Evolutionary conservation across 2,113 vertebrate species (phyloP).

Genomic region (Cichladusa arquata): DNA sequence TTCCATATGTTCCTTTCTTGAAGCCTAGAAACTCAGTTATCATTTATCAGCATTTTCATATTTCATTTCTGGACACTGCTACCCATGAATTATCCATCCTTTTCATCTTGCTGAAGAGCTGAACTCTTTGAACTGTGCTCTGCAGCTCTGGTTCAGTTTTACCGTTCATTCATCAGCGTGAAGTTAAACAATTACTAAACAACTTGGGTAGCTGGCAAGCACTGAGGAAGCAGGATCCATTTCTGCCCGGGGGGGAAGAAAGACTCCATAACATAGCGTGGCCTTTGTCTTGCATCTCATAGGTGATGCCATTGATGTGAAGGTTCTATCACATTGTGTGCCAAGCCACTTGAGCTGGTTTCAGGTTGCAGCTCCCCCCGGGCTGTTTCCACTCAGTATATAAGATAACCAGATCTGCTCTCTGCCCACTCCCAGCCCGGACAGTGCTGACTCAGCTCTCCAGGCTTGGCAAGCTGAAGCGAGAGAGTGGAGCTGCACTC

Average conservation of each 20-base stretch:
- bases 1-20: slow-evolving; percentile 48
- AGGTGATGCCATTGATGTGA: slow-evolving; percentile 27
- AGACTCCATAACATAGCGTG: slow-evolving; percentile 10
- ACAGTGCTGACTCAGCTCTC: slow-evolving; percentile 31
- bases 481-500: neutral
- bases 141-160: slow-evolving; percentile 55
- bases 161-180: slow-evolving; percentile 51
- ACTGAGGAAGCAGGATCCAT: slow-evolving; percentile 24
- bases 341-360: slow-evolving; percentile 41
- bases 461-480: slow-evolving; percentile 1
- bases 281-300: slow-evolving; percentile 41
- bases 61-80: slow-evolving; percentile 14
- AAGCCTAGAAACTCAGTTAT: neutral
- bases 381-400: neutral
- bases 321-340: slow-evolving; percentile 21
- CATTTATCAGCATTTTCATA: slow-evolving; percentile 11
- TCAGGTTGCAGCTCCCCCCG: slow-evolving; percentile 34
- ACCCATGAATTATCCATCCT: slow-evolving; percentile 7
- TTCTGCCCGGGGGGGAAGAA: slow-evolving; percentile 55
- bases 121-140: slow-evolving; percentile 38
- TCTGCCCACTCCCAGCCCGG: slow-evolving; percentile 13
- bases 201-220: slow-evolving; percentile 50
- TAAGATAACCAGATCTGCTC: slow-evolving; percentile 41
- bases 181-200: slow-evolving; percentile 48
- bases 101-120: slow-evolving; percentile 40